These are phyloP conservation scores for Streptopelia turtur DNA, from an alignment of 2,797 vertebrate species.

Conservation along the genomic window DNA sequence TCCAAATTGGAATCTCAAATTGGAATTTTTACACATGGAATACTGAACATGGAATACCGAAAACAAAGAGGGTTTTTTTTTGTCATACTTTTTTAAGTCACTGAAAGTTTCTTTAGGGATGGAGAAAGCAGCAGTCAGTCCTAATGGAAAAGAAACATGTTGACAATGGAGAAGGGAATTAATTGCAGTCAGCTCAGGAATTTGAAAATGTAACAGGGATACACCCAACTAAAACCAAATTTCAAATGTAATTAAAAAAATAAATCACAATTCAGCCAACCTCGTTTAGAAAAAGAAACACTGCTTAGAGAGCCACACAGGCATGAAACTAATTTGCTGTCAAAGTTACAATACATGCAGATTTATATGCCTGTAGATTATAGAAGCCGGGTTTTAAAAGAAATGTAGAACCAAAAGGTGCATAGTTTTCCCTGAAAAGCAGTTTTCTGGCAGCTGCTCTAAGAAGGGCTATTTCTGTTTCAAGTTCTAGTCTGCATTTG, in stretches of 20 bases:
- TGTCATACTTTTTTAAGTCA: neutral
- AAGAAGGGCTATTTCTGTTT: neutral
- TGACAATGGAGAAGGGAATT: conserved; percentile 20
- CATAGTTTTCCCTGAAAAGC: neutral
- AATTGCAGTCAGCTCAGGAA: neutral
- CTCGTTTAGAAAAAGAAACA: neutral
- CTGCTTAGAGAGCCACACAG: neutral
- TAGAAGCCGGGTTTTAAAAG: neutral
- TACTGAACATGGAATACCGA: neutral
- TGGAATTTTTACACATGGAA: neutral
- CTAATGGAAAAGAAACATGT: conserved; percentile 25
- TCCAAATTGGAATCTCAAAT: neutral
- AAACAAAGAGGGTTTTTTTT: neutral
- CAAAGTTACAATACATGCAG: neutral
- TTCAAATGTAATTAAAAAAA: neutral
- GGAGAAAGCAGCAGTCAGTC: neutral
- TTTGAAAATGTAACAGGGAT: neutral
- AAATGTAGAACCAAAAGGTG: neutral
- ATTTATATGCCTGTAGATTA: neutral
- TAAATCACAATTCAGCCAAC: neutral
- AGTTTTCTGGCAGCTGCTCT: neutral
- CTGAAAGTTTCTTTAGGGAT: neutral
- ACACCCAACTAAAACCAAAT: neutral
- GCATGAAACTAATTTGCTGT: neutral
- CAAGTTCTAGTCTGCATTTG: neutral